A percentile compares a stretch with the other conserved stretches of the same genome.
phyloP scores from a whole-genome alignment of 2,113 vertebrate genomes.

The Centropus unirufus region DNA sequence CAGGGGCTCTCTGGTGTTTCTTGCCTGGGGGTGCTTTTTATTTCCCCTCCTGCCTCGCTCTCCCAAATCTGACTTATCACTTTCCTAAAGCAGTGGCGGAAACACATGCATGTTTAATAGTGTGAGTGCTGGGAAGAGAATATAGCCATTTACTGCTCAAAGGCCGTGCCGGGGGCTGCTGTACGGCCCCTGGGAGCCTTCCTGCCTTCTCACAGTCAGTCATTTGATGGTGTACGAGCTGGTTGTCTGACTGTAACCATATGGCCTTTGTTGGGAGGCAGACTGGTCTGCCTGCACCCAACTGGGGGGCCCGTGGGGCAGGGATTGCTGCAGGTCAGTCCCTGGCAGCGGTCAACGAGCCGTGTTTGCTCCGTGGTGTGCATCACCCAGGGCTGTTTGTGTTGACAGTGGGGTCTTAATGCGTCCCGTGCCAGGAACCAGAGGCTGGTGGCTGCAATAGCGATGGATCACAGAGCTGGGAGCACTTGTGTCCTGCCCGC shows the following conservation, averaged over 20 bases:
- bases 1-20: background rate
- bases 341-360: fast-evolving
- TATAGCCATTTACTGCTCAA: conserved; percentile 22
- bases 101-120: conserved; percentile 29
- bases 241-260: background rate
- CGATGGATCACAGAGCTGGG: background rate
- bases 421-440: background rate
- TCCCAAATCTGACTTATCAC: conserved; percentile 38
- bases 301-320: background rate
- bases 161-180: background rate
- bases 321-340: background rate
- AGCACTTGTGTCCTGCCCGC: fast-evolving
- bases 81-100: conserved; percentile 15
- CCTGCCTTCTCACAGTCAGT: background rate
- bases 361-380: background rate
- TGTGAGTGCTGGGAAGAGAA: conserved; percentile 48
- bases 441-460: background rate
- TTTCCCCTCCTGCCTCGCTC: background rate
- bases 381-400: background rate
- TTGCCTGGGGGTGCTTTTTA: conserved; percentile 28
- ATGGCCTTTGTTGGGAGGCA: background rate
- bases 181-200: background rate
- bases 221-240: background rate
- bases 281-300: background rate
- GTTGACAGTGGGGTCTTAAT: background rate